Evolutionary conservation across 64 coral and sea anemone species (phyloP), one percentile per base, ranked within the genome.

Genomic region (Pocillopora damicornis): DNA sequence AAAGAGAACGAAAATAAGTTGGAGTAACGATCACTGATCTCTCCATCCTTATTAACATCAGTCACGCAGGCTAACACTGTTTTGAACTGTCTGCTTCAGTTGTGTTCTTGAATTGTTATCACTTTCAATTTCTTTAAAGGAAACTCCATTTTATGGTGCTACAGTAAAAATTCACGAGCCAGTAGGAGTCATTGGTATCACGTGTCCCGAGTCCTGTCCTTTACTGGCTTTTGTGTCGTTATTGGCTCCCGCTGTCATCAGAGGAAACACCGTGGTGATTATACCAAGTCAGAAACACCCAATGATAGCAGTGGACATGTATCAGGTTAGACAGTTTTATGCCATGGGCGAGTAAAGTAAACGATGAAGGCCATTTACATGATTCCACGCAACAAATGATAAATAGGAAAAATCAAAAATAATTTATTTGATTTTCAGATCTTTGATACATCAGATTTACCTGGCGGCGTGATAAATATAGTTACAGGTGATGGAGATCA

Each of bases 361-460:
- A 30, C 42, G 20, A 67, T 3, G 11, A 18, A 22, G 61, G 35
- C 17, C 14, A 37, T 51, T 83, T 9, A 9, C 13, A 56, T 35
- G 34, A 16, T 51, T 51, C 42, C 42, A 51, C 42, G 42, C 42
- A 51, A 51, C 42, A 51, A 51, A 51, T 51, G 42, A 51, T 4
- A 51, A 51, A 51, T 4, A 7, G 7, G 7, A 51, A 51, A 7
- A 51, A 51, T 51, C 42, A 51, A 51, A 51, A 12, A 51, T 77
- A 45, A 22, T 67, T 61, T 5, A 59, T 61, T 35, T 86, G 9
- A 86, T 16, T 72, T 77, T 36, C 59, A 98, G 96, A 91, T 98
- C 26, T 95, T 98, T 65, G 92, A 98, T 74, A 98, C 96, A 12
- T 98, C 96, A 6, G 96, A 98, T 76, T 59, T 98, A n/a, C 96